A percentile compares a stretch with the other conserved stretches of the same genome.
phyloP scores from a whole-genome alignment of 2,797 vertebrate genomes.

The Chrosomus eos region DNA sequence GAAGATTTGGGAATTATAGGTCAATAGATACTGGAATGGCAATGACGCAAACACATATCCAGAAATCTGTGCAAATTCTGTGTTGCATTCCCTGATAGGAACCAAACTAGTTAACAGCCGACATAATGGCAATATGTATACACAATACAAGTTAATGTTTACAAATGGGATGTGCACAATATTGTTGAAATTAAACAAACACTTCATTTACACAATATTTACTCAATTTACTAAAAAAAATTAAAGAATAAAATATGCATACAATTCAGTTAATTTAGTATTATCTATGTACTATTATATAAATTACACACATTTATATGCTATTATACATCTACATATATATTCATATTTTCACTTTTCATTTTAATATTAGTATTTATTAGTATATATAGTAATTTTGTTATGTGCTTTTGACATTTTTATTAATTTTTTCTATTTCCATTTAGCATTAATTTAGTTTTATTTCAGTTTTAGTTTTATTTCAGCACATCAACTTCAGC shows the following conservation, averaged over 20 bases:
- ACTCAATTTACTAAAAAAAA: background rate
- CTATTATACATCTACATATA: background rate
- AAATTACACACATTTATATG: background rate
- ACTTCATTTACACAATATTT: background rate
- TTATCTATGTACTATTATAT: background rate
- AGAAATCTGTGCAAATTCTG: background rate
- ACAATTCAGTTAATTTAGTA: background rate
- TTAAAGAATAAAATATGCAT: background rate
- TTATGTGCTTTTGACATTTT: background rate
- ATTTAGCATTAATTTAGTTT: background rate
- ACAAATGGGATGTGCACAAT: background rate
- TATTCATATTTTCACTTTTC: background rate
- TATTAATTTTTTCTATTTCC: background rate
- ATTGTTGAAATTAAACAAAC: background rate
- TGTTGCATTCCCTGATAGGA: background rate
- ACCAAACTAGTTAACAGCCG: background rate
- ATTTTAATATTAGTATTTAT: too few species aligned
- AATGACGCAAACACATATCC: background rate
- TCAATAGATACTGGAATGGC: background rate
- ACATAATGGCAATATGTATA: background rate
- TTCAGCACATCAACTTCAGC: background rate
- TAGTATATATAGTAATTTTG: background rate
- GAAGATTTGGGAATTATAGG: constrained; percentile 16
- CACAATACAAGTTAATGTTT: background rate
- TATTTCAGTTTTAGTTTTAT: background rate